A percentile compares a stretch with the other conserved stretches of the same genome.
phyloP scores from a whole-genome alignment of 2,888 invertebrate species.

The Tethea ocularis region DNA sequence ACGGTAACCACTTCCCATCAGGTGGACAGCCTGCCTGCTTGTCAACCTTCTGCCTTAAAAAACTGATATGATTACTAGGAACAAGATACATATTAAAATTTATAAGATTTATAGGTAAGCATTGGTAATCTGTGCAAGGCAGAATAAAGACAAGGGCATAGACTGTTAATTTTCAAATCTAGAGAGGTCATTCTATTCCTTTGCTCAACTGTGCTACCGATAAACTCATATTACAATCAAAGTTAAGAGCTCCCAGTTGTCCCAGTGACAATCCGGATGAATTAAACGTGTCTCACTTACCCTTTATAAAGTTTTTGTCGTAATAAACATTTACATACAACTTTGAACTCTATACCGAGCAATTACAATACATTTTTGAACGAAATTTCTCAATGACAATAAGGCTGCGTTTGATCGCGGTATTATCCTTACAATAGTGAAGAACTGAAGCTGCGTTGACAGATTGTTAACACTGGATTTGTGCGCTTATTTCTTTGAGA shows the following conservation, averaged over 20 bases:
- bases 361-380: constrained; percentile 29
- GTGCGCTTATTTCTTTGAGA: constrained; percentile 35
- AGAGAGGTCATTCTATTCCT: background rate
- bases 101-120: too few species aligned
- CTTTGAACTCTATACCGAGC: constrained; percentile 30
- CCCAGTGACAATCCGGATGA: constrained; percentile 75
- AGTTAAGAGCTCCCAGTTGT: constrained; percentile 76
- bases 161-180: too few species aligned
- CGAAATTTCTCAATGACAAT: constrained; percentile 49
- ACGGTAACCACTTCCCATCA: too few species aligned
- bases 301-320: constrained; percentile 55
- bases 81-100: too few species aligned
- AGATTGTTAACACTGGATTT: constrained; percentile 48
- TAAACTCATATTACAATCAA: constrained; percentile 51
- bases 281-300: constrained; percentile 81
- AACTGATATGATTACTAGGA: too few species aligned
- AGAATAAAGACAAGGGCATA: too few species aligned
- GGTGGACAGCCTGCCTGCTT: too few species aligned
- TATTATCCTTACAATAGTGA: constrained; percentile 81
- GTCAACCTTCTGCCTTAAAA: too few species aligned
- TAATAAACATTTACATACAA: constrained; percentile 26
- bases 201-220: background rate
- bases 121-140: too few species aligned
- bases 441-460: constrained; percentile 76
- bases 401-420: constrained; percentile 78